phyloP scores from a whole-genome alignment of 2,113 vertebrate genomes.

The Butorides virescens region DNA sequence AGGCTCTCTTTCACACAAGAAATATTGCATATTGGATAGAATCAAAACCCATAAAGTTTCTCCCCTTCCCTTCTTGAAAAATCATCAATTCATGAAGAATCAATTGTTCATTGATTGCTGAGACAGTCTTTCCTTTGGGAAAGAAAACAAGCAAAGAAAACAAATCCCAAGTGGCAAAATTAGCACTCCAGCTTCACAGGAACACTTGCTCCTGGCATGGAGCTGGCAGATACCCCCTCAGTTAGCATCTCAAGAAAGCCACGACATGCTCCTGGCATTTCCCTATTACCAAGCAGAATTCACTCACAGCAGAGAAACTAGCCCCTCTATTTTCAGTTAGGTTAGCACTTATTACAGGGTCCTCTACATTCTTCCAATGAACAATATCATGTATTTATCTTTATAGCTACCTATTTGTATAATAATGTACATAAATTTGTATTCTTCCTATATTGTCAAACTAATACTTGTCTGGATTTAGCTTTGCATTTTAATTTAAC shows the following conservation, averaged over 20 bases:
- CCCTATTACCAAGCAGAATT: background rate
- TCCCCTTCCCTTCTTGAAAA: background rate
- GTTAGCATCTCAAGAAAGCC: background rate
- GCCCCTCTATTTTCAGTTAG: background rate
- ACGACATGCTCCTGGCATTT: background rate
- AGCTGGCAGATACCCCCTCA: background rate
- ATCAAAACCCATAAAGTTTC: background rate
- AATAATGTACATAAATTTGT: background rate
- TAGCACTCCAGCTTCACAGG: accelerated
- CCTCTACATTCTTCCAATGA: background rate
- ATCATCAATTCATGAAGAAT: background rate
- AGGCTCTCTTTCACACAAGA: background rate
- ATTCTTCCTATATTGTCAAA: background rate
- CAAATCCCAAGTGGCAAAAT: background rate
- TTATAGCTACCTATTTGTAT: background rate
- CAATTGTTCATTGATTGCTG: background rate
- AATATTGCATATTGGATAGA: background rate
- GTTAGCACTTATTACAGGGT: background rate
- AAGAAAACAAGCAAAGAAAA: background rate
- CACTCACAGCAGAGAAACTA: background rate
- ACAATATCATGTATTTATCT: background rate
- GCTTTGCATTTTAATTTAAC: constrained; percentile 37
- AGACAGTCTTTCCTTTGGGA: background rate
- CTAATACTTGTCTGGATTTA: constrained; percentile 6
- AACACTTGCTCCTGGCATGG: background rate